Conservation (phyloP, 1,140 invertebrate genomes). For the Plutomurus gul region DNA sequence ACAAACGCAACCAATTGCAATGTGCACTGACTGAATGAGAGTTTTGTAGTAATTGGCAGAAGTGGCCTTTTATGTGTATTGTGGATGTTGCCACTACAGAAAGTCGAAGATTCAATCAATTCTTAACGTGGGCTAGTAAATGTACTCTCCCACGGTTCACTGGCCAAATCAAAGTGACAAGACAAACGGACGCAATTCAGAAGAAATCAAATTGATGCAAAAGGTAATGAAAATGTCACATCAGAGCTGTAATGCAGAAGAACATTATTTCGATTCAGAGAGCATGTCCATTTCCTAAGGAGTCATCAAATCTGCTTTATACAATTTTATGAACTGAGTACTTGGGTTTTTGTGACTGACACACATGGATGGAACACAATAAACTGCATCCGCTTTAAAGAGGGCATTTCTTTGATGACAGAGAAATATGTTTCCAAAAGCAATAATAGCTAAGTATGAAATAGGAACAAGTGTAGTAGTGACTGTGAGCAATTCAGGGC, state of each 20-base stretch:
- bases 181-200: neutral
- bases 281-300: too few species aligned
- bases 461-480: slow-evolving; percentile 20
- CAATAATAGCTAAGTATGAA: slow-evolving; percentile 18
- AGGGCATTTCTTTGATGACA: neutral
- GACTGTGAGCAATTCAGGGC: neutral
- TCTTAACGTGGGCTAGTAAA: neutral
- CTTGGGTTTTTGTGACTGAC: neutral
- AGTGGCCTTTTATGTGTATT: neutral
- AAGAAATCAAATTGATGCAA: neutral
- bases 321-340: neutral
- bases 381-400: neutral
- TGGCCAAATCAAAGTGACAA: neutral
- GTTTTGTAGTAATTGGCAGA: neutral
- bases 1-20: too few species aligned
- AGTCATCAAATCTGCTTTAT: too few species aligned
- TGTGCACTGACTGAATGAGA: too few species aligned
- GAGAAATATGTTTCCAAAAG: neutral
- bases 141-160: neutral
- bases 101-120: neutral
- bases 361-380: neutral
- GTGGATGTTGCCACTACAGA: neutral
- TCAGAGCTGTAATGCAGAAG: neutral
- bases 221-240: slow-evolving; percentile 17
- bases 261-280: neutral